Evolutionary conservation across 2,888 invertebrate genomes (phyloP), one percentile per base, ranked within the genome.

Genomic region (Tryphoninae sp.): DNA sequence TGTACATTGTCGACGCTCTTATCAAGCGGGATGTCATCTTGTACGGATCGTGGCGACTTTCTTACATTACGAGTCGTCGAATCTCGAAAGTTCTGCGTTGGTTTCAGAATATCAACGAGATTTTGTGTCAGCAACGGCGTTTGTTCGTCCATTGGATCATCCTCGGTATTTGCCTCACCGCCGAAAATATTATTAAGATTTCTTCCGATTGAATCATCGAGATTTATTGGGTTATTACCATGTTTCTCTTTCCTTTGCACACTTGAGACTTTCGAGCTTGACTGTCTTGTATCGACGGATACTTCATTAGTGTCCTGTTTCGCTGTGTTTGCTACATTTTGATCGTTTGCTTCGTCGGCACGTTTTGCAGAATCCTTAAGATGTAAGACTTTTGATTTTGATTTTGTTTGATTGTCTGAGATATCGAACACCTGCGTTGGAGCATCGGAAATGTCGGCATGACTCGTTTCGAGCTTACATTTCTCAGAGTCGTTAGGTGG

Each of bases 171-270:
- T 13, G 40, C 82, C 1, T 83, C 80, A 9, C 84, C 85, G 0
- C 86, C 88, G 19, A 91, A 90, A 81, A 90, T 87, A 58, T 84
- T 79, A 7, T 86, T 85, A 2, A 90, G 73, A 78, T 89, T 88
- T 59, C 68, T 74, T 61, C 87, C 88, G 7, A 90, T 9, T 0
- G 84, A 86, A 19, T 88, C 89, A 19, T 88, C 80, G 6, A 83
- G 26, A 68, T 83, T 76, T 13, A 69, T 40, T 2, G 55, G 58
- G 2, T 55, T 19, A 19, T 59, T 19, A 1, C 42, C n/a, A 9
- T 40, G 62, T 55, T n/a, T 40, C 49, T 22, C 16, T n/a, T n/a
- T 8, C 16, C 62, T n/a, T 16, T 16, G n/a, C 1, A 0, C 8
- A 11, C 9, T 49, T 2, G 59, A 23, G 2, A n/a, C 69, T 69